A percentile compares a stretch with the other conserved stretches of the same genome.
These are phyloP conservation scores for Momotus momota DNA, from an alignment of 2,797 vertebrate genomes.

Conservation along the genomic window DNA sequence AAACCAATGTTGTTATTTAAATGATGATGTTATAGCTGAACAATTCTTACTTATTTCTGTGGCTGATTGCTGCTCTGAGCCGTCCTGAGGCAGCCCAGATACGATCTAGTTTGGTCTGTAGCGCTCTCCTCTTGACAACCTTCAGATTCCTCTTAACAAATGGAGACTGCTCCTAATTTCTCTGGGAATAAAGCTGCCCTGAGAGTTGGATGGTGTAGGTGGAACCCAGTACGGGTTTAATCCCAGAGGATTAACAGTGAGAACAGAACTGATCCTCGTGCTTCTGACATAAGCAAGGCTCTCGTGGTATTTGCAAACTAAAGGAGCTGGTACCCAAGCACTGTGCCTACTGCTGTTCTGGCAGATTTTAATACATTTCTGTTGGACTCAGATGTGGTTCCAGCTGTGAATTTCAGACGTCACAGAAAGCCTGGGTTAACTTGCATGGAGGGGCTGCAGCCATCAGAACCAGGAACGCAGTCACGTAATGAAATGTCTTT, in stretches of 20 bases:
- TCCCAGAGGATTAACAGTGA: background rate
- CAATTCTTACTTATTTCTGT: background rate
- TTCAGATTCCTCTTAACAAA: background rate
- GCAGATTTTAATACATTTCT: background rate
- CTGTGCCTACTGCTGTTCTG: background rate
- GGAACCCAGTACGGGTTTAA: background rate
- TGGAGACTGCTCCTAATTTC: background rate
- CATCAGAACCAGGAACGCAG: background rate
- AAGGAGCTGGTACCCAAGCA: background rate
- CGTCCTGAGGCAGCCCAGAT: background rate
- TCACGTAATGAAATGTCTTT: background rate
- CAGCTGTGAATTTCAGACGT: background rate
- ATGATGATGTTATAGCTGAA: background rate
- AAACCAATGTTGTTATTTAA: background rate
- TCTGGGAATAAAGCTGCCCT: background rate
- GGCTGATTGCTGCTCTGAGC: background rate
- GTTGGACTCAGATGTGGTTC: background rate
- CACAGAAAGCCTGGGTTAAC: background rate
- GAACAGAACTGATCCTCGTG: background rate
- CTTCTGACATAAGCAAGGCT: background rate
- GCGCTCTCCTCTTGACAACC: accelerated
- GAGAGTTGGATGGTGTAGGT: background rate
- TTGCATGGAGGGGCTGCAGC: background rate
- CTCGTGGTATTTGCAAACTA: background rate
- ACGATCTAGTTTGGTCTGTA: background rate